Evolutionary conservation across 2,113 vertebrate species (phyloP).

Genomic region (Apteryx owenii): DNA sequence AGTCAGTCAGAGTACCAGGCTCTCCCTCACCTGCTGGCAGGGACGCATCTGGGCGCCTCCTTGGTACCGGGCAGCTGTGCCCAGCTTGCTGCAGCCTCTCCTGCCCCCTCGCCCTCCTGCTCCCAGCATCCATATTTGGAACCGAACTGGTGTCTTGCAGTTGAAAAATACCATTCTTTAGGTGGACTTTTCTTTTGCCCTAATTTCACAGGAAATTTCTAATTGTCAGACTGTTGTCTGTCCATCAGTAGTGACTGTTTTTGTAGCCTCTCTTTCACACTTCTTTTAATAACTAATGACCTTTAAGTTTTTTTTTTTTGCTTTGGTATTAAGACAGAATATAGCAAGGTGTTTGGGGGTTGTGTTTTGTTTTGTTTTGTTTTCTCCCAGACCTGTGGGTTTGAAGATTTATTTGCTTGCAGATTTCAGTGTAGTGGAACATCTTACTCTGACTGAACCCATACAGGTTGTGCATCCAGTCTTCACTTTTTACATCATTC

Average conservation of each 20-base stretch:
- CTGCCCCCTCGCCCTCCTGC: neutral
- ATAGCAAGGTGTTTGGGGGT: neutral
- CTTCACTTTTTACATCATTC: conserved; percentile 10
- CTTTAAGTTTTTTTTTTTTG: neutral
- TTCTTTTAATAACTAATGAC: neutral
- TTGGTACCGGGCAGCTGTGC: conserved; percentile 20
- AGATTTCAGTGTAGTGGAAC: neutral
- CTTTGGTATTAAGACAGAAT: neutral
- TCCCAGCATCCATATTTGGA: neutral
- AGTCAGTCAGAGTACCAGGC: conserved; percentile 65
- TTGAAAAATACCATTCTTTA: neutral
- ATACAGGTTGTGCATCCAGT: conserved; percentile 28
- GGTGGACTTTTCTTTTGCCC: neutral
- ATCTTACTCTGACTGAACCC: conserved; percentile 2
- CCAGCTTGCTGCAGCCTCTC: neutral
- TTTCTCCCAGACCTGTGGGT: neutral
- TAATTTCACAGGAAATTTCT: neutral
- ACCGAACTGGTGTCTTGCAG: rapidly evolving
- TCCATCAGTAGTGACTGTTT: neutral
- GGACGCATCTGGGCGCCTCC: conserved; percentile 30
- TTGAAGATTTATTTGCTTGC: neutral
- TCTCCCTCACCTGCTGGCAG: conserved; percentile 52
- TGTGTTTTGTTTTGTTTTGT: neutral
- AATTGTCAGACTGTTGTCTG: neutral
- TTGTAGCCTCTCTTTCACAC: neutral